Evolutionary conservation across 1,140 invertebrate species (phyloP).

Genomic region (Bathynomus jamesi): DNA sequence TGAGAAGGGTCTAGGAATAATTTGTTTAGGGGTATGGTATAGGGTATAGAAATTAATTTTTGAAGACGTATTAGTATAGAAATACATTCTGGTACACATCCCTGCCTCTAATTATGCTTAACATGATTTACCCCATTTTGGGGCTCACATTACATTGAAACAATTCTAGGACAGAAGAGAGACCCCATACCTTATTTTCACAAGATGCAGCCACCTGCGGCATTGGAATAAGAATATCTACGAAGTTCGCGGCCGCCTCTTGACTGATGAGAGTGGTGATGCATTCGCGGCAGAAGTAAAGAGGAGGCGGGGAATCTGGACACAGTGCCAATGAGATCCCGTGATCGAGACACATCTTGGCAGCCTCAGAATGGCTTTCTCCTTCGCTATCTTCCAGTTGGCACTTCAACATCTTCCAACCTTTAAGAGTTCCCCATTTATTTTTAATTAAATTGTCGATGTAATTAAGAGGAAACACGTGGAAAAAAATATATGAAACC

Average conservation of each 20-base stretch:
- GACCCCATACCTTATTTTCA: slow-evolving; percentile 98
- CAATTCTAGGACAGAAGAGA: too few relatives aligned
- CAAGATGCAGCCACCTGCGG: slow-evolving; percentile 88
- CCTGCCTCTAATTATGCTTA: too few relatives aligned
- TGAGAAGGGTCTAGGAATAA: too few relatives aligned
- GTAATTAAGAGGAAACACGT: too few relatives aligned
- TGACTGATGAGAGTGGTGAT: slow-evolving; percentile 68
- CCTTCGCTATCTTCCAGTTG: slow-evolving; percentile 67
- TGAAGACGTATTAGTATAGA: too few relatives aligned
- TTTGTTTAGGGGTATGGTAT: too few relatives aligned
- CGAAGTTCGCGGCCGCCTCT: slow-evolving; percentile 46
- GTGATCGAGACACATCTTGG: slow-evolving; percentile 85
- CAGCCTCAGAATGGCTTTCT: slow-evolving; percentile 63
- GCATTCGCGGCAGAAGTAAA: slow-evolving; percentile 94
- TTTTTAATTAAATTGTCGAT: too few relatives aligned
- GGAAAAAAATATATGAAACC: too few relatives aligned
- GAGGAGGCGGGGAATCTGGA: slow-evolving; percentile 80
- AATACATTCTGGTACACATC: too few relatives aligned
- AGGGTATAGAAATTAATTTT: too few relatives aligned
- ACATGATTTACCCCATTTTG: too few relatives aligned
- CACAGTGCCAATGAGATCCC: slow-evolving; percentile 53
- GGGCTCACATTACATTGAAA: too few relatives aligned
- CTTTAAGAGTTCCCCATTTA: slow-evolving; percentile 40
- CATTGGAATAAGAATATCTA: slow-evolving; percentile 88
- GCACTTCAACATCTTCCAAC: slow-evolving; percentile 52